Evolutionary conservation across 2,113 vertebrate genomes (phyloP).

Genomic region (Recurvirostra avosetta): DNA sequence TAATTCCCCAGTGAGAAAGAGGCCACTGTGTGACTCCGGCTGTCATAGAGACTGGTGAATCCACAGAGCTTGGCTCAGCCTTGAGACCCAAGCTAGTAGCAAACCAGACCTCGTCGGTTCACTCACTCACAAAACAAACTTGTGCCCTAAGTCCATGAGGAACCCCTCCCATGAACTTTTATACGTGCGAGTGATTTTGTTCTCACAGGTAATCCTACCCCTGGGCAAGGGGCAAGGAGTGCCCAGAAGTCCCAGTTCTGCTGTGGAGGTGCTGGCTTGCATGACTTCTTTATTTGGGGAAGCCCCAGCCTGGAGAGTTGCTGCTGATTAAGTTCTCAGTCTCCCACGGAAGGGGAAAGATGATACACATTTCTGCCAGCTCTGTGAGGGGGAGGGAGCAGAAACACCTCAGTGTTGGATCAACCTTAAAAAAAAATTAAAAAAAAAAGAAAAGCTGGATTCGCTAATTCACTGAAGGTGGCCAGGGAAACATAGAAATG

Average conservation of each 20-base stretch:
- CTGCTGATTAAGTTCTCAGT: neutral
- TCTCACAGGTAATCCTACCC: neutral
- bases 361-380: neutral
- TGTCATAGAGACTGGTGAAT: neutral
- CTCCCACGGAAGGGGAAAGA: neutral
- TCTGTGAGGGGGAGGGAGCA: neutral
- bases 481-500: slow-evolving; percentile 1
- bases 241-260: neutral
- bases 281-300: neutral
- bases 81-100: neutral
- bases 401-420: neutral
- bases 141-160: neutral
- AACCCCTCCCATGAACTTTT: neutral
- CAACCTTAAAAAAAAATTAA: neutral
- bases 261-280: neutral
- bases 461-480: neutral
- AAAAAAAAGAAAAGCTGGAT: neutral
- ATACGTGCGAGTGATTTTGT: rapidly evolving
- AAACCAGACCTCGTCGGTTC: neutral
- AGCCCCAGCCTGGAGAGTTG: neutral
- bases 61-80: neutral
- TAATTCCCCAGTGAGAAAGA: neutral
- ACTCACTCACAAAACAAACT: neutral
- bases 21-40: rapidly evolving
- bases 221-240: neutral